Base-by-base conservation (phyloP, 1,140 invertebrate species). In the Drosophila tristis region DNA sequence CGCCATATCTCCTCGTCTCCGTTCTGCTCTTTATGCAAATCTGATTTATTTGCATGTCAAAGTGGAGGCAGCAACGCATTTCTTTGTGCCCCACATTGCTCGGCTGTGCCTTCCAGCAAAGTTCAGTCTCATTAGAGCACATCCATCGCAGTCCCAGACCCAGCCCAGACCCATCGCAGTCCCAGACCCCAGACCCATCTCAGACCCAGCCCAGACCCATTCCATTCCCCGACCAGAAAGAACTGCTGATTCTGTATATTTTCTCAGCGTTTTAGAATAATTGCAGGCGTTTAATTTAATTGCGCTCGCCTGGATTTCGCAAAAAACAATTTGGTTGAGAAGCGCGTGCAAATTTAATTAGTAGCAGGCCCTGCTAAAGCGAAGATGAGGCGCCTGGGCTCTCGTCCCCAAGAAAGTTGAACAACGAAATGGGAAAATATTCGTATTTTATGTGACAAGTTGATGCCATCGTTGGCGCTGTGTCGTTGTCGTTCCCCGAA, bases 11-110 rank as follows among this genome's bases (percentile, higher is more conserved):
- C 4, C 35, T 39, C 35, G 4, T 5, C 35, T 1, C 35, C 35
- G 11, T 39, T 35, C 25, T 75, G 72, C 60, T 71, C 62, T 87
- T 82, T 86, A 87, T 86, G 82, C 80, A 87, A 91, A 91, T 87
- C 80, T 90, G 86, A 91, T 91, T 91, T 91, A 91, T 91, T 91
- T 91, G 80, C 85, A 77, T 91, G 90, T 90, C 90, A 91, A 91
- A 91, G 74, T 78, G 68, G 63, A 65, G 66, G 56, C 63, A 68
- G 58, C 60, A 50, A 63, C 64, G 54, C 29, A 54, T 58, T 44
- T 77, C 66, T 66, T 76, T 49, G 51, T 54, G 59, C 23, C 31
- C 48, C 47, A 35, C 31, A 35, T 35, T 35, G 31, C 31, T 15
- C 45, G 45, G 15, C 51, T 56, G 63, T 43, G 29, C 63, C 54